phyloP scores from a whole-genome alignment of 2,797 vertebrate species.

The Cetoscarus ocellatus region DNA sequence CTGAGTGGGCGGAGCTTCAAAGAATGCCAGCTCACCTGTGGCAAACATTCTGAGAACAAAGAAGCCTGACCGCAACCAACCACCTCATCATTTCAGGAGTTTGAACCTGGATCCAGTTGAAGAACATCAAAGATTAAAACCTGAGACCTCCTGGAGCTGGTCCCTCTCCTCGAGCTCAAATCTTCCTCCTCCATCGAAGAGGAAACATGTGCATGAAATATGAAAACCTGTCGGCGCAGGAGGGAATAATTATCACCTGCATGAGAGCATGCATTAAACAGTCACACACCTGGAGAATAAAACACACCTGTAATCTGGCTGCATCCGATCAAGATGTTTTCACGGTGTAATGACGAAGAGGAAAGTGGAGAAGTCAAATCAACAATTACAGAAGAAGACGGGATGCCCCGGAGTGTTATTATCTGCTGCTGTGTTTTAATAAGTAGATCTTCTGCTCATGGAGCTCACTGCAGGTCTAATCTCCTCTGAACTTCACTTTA shows the following conservation, averaged over 20 bases:
- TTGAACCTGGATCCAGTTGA: neutral
- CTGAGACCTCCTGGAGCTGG: neutral
- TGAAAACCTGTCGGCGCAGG: neutral
- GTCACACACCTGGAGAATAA: neutral
- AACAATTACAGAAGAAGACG: neutral
- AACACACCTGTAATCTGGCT: constrained; percentile 5
- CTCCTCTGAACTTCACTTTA: neutral
- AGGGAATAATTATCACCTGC: constrained; percentile 6
- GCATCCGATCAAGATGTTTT: neutral
- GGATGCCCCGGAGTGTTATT: neutral
- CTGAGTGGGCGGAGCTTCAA: neutral
- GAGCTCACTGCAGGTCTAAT: neutral
- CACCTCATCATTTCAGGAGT: neutral
- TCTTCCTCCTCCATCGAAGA: neutral
- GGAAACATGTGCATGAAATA: neutral
- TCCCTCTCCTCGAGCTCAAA: neutral
- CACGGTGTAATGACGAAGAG: neutral
- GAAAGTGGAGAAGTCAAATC: neutral
- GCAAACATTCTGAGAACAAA: neutral
- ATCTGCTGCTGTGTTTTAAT: neutral
- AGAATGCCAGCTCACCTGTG: neutral
- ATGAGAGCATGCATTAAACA: neutral
- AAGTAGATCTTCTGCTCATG: neutral
- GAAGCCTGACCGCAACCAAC: neutral
- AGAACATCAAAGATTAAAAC: neutral